phyloP scores from a whole-genome alignment of 2,113 vertebrate genomes.

The Uropsilus gracilis region DNA sequence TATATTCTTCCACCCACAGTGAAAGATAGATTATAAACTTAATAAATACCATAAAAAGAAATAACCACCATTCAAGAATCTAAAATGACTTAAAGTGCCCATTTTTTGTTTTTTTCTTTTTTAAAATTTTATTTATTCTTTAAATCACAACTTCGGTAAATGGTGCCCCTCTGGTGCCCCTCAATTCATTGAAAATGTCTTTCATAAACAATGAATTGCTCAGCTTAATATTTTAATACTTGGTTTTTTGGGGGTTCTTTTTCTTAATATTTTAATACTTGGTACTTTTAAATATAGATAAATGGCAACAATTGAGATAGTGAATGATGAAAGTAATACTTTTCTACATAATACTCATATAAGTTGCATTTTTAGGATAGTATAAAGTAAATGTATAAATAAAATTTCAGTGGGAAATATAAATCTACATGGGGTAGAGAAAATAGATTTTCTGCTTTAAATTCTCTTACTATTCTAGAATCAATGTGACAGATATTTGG shows the following conservation, averaged over 20 bases:
- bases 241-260: no score
- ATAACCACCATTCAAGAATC: constrained; percentile 3
- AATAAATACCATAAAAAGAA: neutral
- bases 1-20: neutral
- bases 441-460: neutral
- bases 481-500: neutral
- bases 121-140: no score
- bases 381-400: neutral
- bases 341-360: neutral
- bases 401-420: neutral
- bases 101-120: no score
- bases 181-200: constrained; percentile 15
- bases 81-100: neutral
- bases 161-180: no score
- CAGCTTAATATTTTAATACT: no score
- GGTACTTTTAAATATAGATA: neutral
- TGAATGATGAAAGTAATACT: neutral
- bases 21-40: neutral
- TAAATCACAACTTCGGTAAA: no score
- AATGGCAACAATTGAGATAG: neutral
- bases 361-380: neutral
- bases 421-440: neutral
- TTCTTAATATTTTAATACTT: no score
- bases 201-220: constrained; percentile 14
- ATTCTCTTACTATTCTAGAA: neutral